Base-by-base conservation (phyloP, 2,113 vertebrate genomes). In the Gasterosteus aculeatus region DNA sequence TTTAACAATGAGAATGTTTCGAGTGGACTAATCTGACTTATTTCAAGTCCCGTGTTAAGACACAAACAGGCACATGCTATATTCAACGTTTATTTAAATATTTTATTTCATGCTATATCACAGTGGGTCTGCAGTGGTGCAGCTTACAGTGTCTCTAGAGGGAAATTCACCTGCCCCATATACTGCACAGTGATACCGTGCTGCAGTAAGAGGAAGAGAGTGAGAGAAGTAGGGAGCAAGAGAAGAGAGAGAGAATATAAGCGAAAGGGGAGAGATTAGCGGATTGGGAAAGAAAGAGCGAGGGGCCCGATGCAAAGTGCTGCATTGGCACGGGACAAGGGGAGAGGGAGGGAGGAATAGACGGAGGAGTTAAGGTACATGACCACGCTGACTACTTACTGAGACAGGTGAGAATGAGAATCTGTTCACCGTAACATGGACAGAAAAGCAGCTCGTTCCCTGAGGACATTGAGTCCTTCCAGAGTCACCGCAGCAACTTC, bases 161-260 rank as follows among this genome's bases (percentile, higher is more conserved):
- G 76, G 74, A 81, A 85, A 85, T 73, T 88, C 86, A 87, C 84
- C 87, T 93, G 90, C 76, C 90, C 91, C 89, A 92, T 83, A 89
- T 92, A 87, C 81, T 80, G 84, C 70, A 85, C 57, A 75, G 68
- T 81, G 51, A 58, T 82, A 51, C 79, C 81, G 44, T 88, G 65
- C 83, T 86, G 82, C 86, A 80, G 87, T 82, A 58, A 61, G 62
- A 65, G 60, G 12, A 53, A 67, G 77, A 42, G 74, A 31, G 57
- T 9, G 22, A 72, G 26, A 38, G 39, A 72, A 77, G 35, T 61
- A 26, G 44, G 42, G 54, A 71, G 64, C 19, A 46, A 67, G 44
- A 56, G 41, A 29, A 58, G 41, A 60, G n/a, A 44, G 41, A 18
- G 60, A 63, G 33, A 61, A 11, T 41, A 44, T 49, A 15, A 1